Percentiles rank a stretch among this genome's conserved stretches.
phyloP scores from a whole-genome alignment of 2,797 vertebrate genomes.

The Cyprinella venusta region DNA sequence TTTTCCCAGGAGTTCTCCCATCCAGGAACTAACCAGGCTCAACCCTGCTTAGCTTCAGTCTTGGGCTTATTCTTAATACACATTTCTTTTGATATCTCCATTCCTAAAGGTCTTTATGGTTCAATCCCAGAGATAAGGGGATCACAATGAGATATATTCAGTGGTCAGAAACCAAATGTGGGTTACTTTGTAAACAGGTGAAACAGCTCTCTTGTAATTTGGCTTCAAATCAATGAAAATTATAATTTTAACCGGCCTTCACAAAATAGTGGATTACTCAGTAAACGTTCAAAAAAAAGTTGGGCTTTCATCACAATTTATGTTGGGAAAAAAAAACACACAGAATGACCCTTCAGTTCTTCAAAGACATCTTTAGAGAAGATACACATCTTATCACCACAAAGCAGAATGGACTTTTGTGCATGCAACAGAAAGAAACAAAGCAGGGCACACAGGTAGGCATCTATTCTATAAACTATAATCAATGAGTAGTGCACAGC shows the following conservation, averaged over 20 bases:
- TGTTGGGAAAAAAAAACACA: neutral
- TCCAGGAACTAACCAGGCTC: too few relatives aligned
- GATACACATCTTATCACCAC: neutral
- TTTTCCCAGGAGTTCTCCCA: too few relatives aligned
- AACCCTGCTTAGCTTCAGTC: too few relatives aligned
- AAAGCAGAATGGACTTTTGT: slow-evolving; percentile 4
- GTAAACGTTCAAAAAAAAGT: neutral
- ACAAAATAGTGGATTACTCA: neutral
- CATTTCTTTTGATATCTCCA: neutral
- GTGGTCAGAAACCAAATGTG: neutral
- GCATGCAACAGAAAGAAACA: slow-evolving; percentile 14
- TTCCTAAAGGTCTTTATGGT: neutral
- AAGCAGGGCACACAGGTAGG: slow-evolving; percentile 12
- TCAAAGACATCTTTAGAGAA: neutral
- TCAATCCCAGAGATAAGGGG: neutral
- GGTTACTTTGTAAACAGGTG: neutral
- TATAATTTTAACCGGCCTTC: fast-evolving
- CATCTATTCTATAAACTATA: slow-evolving; percentile 16
- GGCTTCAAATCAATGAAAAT: neutral
- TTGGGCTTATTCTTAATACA: neutral
- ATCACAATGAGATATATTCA: neutral
- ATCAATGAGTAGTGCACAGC: slow-evolving; percentile 19
- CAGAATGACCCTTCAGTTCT: neutral
- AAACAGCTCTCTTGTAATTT: neutral
- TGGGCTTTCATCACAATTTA: neutral